Evolutionary conservation across 2,797 vertebrate species (phyloP), one percentile per base, ranked within the genome.

Genomic region (Orientallactaga sibirica): DNA sequence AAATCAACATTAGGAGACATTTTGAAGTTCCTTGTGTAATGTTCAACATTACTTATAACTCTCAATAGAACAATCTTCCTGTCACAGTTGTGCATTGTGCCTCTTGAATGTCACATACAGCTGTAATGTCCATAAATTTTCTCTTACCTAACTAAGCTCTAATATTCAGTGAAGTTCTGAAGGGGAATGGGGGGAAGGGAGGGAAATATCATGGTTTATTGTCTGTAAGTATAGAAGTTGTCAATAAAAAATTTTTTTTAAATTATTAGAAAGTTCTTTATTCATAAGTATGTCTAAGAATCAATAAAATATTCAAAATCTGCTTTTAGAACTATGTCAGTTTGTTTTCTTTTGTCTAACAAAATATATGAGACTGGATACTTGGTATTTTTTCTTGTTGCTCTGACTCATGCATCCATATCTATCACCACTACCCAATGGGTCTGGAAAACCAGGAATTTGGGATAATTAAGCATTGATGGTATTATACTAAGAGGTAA

Each of bases 241-340:
- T 37, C 33, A 37, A 37, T 37, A 37, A 37, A 37, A 37, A n/a
- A n/a, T n/a, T n/a, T 37, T 37, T 37, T 37, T 37, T 37, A 37
- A 37, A 73, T 76, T 90, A 74, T 33, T 80, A 82, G 64, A 91
- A 67, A 81, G 4, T 87, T 33, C 12, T 61, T 76, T 93, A 3
- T 64, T 92, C 27, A 41, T 77, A 29, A 74, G 66, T 81, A 25
- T 55, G 11, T 55, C 64, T 91, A 87, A 90, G 33, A 93, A 80
- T 33, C 19, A 15, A 66, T 33, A 7, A 79, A 74, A 48, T 5
- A 37, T 37, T 37, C 2, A 64, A 66, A 62, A 11, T 75, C n/a
- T 15, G 61, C 29, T 92, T 92, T 88, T 15, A 77, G 18, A 88
- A 68, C 20, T 52, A 48, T 24, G 15, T 33, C 75, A 25, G 7